Base-by-base conservation (phyloP, 1,140 invertebrate species). In the Pseudomyrmex sp. region DNA sequence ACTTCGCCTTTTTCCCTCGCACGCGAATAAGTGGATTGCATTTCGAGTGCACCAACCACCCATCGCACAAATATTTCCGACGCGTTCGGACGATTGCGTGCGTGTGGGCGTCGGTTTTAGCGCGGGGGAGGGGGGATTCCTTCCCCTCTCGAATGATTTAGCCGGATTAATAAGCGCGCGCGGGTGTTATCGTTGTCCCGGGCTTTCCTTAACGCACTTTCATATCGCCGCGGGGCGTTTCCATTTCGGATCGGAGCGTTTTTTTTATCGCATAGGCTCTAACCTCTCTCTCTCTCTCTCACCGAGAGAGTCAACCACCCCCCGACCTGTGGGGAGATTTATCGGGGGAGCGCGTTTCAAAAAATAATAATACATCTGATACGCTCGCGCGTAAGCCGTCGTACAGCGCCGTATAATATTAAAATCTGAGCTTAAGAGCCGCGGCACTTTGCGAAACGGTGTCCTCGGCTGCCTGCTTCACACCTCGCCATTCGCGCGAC, bases 131-230 rank as follows among this genome's bases (percentile, higher is more conserved):
- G 0, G 20, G 20, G 20, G 20, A 52, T 10, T 10, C 35, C 13
- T 46, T 26, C 12, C 46, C 12, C 66, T 54, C 20, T 10, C 66
- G 65, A 54, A 59, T 80, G 76, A 80, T 80, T 80, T 80, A 80
- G 76, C 44, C 66, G 76, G 76, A 80, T 80, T 80, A 80, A 80
- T 80, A 80, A 80, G 54, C 76, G 76, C 65, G 76, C 65, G 76
- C 5, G 35, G 54, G 54, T 35, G 75, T 79, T 79, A 80, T 80
- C 76, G 54, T 70, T 80, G 76, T 80, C 66, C 66, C n/a, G 76
- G 54, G 23, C 50, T 80, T 80, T 80, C 76, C 61, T 80, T 70
- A 3, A 26, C 70, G 70, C 44, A 59, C 65, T 80, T 80, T 80
- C 68, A 70, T 70, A 70, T 70, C 46, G 46, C 20, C 15, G 50